Evolutionary conservation across 1,140 invertebrate species (phyloP), one percentile per base, ranked within the genome.

Genomic region (Pogonomyrmex californicus): DNA sequence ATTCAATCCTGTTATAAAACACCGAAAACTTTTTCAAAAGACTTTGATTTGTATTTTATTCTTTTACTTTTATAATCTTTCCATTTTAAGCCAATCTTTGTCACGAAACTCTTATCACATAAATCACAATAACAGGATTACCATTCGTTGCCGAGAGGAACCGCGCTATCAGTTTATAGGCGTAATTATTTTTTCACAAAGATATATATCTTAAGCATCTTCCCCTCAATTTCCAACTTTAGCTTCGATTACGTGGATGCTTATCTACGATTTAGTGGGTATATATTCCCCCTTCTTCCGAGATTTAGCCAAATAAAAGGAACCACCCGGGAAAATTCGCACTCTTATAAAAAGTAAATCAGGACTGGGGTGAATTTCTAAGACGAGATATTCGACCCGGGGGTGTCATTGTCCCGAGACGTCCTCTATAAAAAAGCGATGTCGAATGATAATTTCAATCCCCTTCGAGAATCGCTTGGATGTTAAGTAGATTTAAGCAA

Each of bases 211-310:
- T n/a, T 23, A 44, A 56, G 3, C 9, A 73, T 73, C 30, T 73
- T 47, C 68, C 54, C 17, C 30, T 14, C 38, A 30, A 38, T 73
- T 60, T 47, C 51, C 9, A 33, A 63, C 58, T 63, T 51, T 36
- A 2, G 36, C 6, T 38, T 47, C 54, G 54, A 73, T 73, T 66
- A 79, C 9, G 33, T 12, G n/a, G 33, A 73, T 60, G 68, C 66
- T 83, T 83, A 49, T 73, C 54, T 82, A n/a, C 17, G 9, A 83
- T 73, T 73, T 49, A 47, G 33, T n/a, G 17, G 12, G 73, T 60
- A 82, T 60, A 82, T 23, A 73, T 60, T 30, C 54, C 23, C 5
- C n/a, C 38, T 14, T 36, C 30, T 9, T 47, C 9, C 23, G 5
- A 47, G 54, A 41, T 23, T 23, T 23, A 5, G 1, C 14, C 2